phyloP scores from a whole-genome alignment of 2,888 invertebrate species.

The Epinotia brunnichana region DNA sequence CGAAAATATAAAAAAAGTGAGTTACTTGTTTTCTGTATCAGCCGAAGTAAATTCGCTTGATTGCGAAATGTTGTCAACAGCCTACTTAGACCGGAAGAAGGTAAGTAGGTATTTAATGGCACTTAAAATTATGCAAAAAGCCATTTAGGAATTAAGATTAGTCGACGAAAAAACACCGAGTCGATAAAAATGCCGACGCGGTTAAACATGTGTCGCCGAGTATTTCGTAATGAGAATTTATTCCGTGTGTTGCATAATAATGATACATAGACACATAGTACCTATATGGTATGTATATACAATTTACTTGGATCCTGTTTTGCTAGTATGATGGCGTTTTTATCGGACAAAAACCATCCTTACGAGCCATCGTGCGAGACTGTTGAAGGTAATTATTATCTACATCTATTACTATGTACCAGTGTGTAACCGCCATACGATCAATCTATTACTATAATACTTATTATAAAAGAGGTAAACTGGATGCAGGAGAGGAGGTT shows the following conservation, averaged over 20 bases:
- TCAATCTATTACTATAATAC: too few relatives aligned
- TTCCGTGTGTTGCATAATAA: slow-evolving; percentile 26
- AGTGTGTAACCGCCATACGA: too few relatives aligned
- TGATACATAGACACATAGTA: background rate
- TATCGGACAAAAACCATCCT: too few relatives aligned
- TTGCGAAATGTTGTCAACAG: background rate
- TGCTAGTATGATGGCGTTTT: background rate
- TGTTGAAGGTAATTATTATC: too few relatives aligned
- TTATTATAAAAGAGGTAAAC: too few relatives aligned
- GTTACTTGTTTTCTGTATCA: too few relatives aligned
- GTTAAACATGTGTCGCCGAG: slow-evolving; percentile 25
- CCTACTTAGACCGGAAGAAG: slow-evolving; percentile 23
- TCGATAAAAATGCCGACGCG: slow-evolving; percentile 34
- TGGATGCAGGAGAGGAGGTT: too few relatives aligned
- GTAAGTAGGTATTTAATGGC: slow-evolving; percentile 23
- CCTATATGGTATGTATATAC: slow-evolving; percentile 5
- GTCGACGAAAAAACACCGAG: slow-evolving; percentile 31
- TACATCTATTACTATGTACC: too few relatives aligned
- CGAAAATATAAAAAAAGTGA: too few relatives aligned
- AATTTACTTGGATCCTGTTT: slow-evolving; percentile 12
- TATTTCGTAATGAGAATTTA: slow-evolving; percentile 36
- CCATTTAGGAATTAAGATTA: slow-evolving; percentile 28
- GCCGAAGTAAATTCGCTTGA: background rate
- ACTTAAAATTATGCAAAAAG: slow-evolving; percentile 37
- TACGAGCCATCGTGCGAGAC: too few relatives aligned